phyloP scores from a whole-genome alignment of 2,888 invertebrate species.

The Synanthedon myopaeformis region DNA sequence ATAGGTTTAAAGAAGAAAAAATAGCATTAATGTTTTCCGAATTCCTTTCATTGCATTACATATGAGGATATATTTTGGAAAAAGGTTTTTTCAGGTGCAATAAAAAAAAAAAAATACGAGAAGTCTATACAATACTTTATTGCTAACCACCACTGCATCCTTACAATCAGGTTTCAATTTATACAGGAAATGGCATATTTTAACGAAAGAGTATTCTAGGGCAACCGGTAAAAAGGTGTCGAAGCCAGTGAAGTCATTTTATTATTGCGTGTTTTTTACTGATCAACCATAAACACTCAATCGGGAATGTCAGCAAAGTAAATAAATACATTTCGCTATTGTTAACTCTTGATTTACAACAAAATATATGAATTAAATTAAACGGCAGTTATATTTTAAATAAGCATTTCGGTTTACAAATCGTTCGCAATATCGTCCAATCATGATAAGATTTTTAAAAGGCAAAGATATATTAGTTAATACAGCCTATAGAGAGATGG shows the following conservation, averaged over 20 bases:
- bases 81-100: no score
- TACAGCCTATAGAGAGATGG: no score
- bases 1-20: no score
- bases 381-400: slow-evolving; percentile 25
- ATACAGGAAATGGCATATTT: slow-evolving; percentile 11
- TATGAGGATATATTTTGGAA: no score
- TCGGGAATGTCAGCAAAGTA: slow-evolving; percentile 32
- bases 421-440: not conserved
- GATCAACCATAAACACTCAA: slow-evolving; percentile 18
- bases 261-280: slow-evolving; percentile 36
- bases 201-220: slow-evolving; percentile 19
- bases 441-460: no score
- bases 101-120: no score
- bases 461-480: no score
- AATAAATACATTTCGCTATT: slow-evolving; percentile 20
- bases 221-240: slow-evolving; percentile 30
- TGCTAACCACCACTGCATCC: slow-evolving; percentile 52
- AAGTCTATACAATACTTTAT: slow-evolving; percentile 46
- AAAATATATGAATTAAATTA: not conserved
- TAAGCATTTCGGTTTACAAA: slow-evolving; percentile 1
- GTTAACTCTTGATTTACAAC: slow-evolving; percentile 1
- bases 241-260: slow-evolving; percentile 42
- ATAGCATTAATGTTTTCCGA: no score
- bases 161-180: slow-evolving; percentile 18
- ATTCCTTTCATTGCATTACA: no score